phyloP scores from a whole-genome alignment of 2,888 invertebrate species.

The Mimas tiliae region DNA sequence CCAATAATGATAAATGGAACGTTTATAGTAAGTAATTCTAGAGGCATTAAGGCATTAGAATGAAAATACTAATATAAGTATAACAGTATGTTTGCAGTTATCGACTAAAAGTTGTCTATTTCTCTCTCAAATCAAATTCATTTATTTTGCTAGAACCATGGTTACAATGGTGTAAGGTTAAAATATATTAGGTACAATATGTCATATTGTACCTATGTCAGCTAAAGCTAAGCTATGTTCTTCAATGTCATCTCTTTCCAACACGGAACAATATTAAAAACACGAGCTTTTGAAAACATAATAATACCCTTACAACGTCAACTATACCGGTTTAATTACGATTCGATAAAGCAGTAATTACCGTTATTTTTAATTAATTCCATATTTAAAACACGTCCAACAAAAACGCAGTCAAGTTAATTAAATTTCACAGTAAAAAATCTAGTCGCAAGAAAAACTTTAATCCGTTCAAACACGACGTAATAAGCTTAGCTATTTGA shows the following conservation, averaged over 20 bases:
- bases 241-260: not conserved
- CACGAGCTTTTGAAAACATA: constrained; percentile 5
- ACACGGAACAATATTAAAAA: not conserved
- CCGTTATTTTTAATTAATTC: not conserved
- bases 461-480: constrained; percentile 6
- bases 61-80: too few relatives aligned
- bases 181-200: too few relatives aligned
- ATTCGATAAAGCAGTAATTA: not conserved
- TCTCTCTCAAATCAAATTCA: too few relatives aligned
- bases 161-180: too few relatives aligned
- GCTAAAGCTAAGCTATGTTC: too few relatives aligned
- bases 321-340: constrained; percentile 1
- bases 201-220: too few relatives aligned
- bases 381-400: not conserved
- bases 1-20: not conserved
- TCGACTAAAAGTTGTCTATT: too few relatives aligned
- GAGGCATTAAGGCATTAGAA: too few relatives aligned
- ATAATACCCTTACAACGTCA: not conserved
- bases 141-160: too few relatives aligned
- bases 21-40: not conserved
- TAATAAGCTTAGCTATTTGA: not conserved
- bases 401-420: not conserved
- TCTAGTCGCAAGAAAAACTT: not conserved
- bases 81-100: too few relatives aligned
- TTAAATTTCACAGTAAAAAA: constrained; percentile 5